These are phyloP conservation scores for Criorhina ranunculi DNA, from an alignment of 2,888 invertebrate species.

Conservation along the genomic window DNA sequence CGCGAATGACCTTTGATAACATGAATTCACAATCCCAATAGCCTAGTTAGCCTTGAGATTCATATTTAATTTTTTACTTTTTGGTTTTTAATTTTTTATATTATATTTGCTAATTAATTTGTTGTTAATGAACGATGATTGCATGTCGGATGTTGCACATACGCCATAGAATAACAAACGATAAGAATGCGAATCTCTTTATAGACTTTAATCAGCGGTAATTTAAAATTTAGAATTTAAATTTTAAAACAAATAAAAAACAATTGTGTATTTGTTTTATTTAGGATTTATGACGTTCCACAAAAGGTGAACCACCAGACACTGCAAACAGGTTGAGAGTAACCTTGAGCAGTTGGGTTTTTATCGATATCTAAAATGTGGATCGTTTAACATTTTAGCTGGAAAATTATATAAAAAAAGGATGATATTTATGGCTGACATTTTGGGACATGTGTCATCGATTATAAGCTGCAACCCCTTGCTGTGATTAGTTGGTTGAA, in stretches of 20 bases:
- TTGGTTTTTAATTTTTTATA: not conserved
- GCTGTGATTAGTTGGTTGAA: too few relatives aligned
- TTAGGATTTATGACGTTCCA: not conserved
- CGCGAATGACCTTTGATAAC: constrained; percentile 69
- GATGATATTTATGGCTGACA: too few relatives aligned
- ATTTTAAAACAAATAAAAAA: not conserved
- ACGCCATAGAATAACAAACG: constrained; percentile 34
- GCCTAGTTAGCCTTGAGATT: constrained; percentile 56
- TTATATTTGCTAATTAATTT: constrained; percentile 25
- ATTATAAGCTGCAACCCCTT: too few relatives aligned
- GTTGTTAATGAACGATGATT: constrained; percentile 24
- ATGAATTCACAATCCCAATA: constrained; percentile 46
- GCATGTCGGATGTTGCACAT: constrained; percentile 55
- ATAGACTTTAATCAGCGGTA: not conserved
- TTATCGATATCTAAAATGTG: too few relatives aligned
- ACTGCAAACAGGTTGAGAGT: constrained; percentile 13
- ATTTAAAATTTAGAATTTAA: constrained; percentile 8
- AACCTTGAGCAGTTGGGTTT: constrained; percentile 4
- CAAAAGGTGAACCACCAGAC: constrained; percentile 29
- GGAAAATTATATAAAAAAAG: too few relatives aligned
- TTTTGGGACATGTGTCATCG: too few relatives aligned
- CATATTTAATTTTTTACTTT: not conserved
- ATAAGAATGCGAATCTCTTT: not conserved
- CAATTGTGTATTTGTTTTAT: not conserved
- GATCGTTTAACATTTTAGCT: too few relatives aligned